Evolutionary conservation across 30 jellyfish, hydroid and myxozoan species (phyloP).

Genomic region (Turritopsis rubra): DNA sequence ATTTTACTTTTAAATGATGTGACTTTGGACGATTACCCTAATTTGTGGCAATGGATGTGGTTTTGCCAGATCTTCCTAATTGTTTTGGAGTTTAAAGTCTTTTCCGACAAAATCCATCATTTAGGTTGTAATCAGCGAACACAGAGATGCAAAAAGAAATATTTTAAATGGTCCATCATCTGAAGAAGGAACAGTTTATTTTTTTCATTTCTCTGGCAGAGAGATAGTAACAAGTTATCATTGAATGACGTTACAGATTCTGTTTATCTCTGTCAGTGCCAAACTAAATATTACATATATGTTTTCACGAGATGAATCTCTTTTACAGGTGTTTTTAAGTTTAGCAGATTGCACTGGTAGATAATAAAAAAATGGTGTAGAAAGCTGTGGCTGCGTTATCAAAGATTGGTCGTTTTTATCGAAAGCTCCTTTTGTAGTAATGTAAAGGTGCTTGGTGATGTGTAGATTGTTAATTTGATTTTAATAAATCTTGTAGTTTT

Average conservation of each 20-base stretch:
- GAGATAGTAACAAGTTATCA: background rate
- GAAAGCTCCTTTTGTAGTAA: background rate
- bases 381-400: background rate
- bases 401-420: background rate
- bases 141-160: too few relatives aligned
- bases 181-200: too few relatives aligned
- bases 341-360: background rate
- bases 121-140: too few relatives aligned
- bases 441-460: background rate
- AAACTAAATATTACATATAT: too few relatives aligned
- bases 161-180: too few relatives aligned
- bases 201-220: background rate
- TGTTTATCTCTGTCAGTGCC: background rate
- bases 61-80: background rate
- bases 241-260: background rate
- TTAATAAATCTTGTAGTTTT: background rate
- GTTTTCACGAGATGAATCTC: too few relatives aligned
- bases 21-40: too few relatives aligned
- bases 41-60: background rate
- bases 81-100: background rate
- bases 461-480: background rate
- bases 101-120: too few relatives aligned
- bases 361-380: background rate
- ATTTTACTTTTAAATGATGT: too few relatives aligned
- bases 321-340: background rate